Evolutionary conservation across 2,113 vertebrate species (phyloP), one percentile per base, ranked within the genome.

Genomic region (Engraulis encrasicolus): DNA sequence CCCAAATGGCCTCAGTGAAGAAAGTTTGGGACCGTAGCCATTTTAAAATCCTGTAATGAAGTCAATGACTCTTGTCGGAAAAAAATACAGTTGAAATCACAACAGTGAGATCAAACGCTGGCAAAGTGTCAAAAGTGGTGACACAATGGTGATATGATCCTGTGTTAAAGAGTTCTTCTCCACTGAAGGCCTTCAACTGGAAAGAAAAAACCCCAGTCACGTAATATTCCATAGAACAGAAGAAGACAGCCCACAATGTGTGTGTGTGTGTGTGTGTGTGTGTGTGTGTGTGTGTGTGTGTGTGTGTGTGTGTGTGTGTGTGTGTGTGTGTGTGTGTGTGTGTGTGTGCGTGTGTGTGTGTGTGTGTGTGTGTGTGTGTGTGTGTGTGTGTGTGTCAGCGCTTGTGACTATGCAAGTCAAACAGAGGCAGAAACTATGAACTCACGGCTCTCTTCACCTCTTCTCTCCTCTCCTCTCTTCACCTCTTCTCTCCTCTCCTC

Each of bases 241-340:
- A n/a, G 9, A 45, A 45, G 40, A 45, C 9, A 9, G 40, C 40
- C 9, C 40, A 45, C n/a, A n/a, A n/a, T n/a, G n/a, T n/a, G n/a
- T 19, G 18, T 19, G 9, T 54, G 7, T 54, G 7, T 61, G 20
- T 61, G 6, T 23, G 54, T 23, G 3, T 23, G 54, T 61, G 54
- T 61, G 54, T 61, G 54, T 23, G 54, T 23, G 3, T 31, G 58
- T 66, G 58, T 66, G n/a, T 66, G 9, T n/a, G 20, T n/a, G 20
- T 58, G 2, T 58, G 4, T 66, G 23, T 66, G 9, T 31, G n/a
- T 31, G 0, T 31, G 58, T 66, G 58, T 66, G 58, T 66, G 58
- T 45, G 58, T 61, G 58, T 61, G 58, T 20, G 52, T 58, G 52
- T 58, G 52, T 58, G 20, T 58, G 52, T 58, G 52, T 58, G 58